Percentiles rank a stretch among this genome's conserved stretches.
These are phyloP conservation scores for Heliocidaris tuberculata DNA, from an alignment of 35 echinoderm and acorn worm genomes.

Conservation along the genomic window DNA sequence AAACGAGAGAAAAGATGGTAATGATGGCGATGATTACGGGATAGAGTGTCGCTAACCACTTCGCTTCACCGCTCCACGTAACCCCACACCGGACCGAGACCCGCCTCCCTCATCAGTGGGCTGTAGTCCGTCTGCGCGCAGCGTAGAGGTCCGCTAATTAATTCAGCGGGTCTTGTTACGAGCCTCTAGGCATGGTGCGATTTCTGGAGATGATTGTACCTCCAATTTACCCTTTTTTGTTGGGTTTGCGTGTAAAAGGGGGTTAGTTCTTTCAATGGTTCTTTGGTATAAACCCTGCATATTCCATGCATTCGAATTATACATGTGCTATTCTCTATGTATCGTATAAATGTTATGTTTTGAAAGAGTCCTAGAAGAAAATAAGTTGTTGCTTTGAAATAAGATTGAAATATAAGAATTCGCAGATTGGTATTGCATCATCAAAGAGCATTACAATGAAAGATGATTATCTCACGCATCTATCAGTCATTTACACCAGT, in stretches of 20 bases:
- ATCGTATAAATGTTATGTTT: not conserved
- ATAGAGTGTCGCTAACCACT: not conserved
- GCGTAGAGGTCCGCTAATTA: slow-evolving; percentile 15
- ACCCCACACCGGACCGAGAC: not conserved
- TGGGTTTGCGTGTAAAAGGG: not conserved
- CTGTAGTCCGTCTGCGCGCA: not conserved
- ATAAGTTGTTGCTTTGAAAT: not conserved
- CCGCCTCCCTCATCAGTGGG: not conserved
- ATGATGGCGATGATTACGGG: not conserved
- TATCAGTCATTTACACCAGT: not conserved
- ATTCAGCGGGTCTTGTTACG: not conserved
- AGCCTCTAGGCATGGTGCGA: not conserved
- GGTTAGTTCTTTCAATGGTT: not conserved
- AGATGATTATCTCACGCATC: no score
- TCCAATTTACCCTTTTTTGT: not conserved
- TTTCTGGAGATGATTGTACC: not conserved
- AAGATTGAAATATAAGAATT: not conserved
- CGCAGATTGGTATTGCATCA: no score
- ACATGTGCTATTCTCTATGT: not conserved
- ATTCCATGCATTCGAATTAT: not conserved
- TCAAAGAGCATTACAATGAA: no score
- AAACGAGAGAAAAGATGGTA: not conserved
- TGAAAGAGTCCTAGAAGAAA: not conserved
- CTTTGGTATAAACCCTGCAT: not conserved
- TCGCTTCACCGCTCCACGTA: not conserved